phyloP scores from a whole-genome alignment of 2,113 vertebrate genomes.

The Phyllostomus hastatus region DNA sequence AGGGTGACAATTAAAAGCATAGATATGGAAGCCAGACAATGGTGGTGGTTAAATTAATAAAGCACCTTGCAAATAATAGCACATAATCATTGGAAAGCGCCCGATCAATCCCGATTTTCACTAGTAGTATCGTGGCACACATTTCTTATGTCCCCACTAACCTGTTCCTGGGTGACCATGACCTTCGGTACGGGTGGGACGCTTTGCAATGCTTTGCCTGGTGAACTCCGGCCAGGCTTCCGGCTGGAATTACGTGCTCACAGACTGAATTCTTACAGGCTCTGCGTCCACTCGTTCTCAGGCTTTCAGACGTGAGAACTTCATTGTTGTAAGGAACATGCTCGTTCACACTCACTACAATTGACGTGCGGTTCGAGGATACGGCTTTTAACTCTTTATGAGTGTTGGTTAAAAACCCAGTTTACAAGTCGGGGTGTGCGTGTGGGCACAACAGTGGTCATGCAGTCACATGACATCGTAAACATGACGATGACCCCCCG shows the following conservation, averaged over 20 bases:
- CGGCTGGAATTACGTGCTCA: not conserved
- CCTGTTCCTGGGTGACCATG: not conserved
- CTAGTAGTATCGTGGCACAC: not conserved
- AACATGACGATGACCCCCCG: not conserved
- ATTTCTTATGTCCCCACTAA: not conserved
- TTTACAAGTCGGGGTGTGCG: not conserved
- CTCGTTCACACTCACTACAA: not conserved
- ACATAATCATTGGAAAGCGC: not conserved
- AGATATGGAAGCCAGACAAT: not conserved
- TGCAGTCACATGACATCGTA: not conserved
- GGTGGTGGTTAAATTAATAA: not conserved
- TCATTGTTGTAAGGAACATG: not conserved
- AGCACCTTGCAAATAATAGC: not conserved
- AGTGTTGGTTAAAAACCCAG: not conserved
- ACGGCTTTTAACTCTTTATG: not conserved
- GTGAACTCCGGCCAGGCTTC: not conserved
- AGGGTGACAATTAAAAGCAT: not conserved
- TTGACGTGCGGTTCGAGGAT: not conserved
- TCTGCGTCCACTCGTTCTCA: not conserved
- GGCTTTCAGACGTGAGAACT: not conserved
- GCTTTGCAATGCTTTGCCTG: not conserved
- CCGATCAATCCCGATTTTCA: not conserved
- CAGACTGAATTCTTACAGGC: not conserved
- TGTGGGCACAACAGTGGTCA: slow-evolving; percentile 18
- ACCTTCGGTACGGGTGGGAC: not conserved